Evolutionary conservation across 2,797 vertebrate species (phyloP), one percentile per base, ranked within the genome.

Genomic region (Alectoris magna): DNA sequence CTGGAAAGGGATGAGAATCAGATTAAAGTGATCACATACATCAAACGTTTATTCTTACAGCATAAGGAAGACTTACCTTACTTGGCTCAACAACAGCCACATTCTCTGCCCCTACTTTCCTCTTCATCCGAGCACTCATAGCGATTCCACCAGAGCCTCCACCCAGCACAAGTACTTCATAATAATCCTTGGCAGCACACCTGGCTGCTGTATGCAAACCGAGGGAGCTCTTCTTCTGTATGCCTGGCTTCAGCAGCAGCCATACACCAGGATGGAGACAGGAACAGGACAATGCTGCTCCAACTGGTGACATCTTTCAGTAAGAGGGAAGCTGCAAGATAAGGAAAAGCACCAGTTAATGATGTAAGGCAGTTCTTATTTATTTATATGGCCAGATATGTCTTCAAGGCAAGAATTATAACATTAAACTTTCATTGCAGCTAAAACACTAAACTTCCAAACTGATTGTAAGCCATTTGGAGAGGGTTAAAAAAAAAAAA

Each of bases 1-100:
- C 24, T 77, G n/a, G 11, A 76, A 58, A 64, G 23, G 14, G 53
- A 56, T 44, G 26, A 92, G 58, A 71, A 71, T 27, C 29, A 74
- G 44, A 71, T n/a, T 44, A 8, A 18, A 18, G 4, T 36, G 46
- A 55, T 59, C 51, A 44, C 11, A 4, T 3, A 23, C 1, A 13
- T 29, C n/a, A 81, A 87, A 66, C 2, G 2, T 7, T 90, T 44
- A 14, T 2, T 51, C 27, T 60, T 36, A 34, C 22, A 60, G 8
- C 11, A 49, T 39, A 0, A 48, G 55, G 31, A 34, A 63, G 23
- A 38, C 79, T 89, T 94, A 98, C 99, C 98, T 99, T 97, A 9
- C 98, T 98, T n/a, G 99, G 99, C 95, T 99, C 99, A 90, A 99
- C 97, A 3, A 99, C 95, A 26, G 99, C 99, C 94, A 99, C 98